Percentiles rank a stretch among this genome's conserved stretches.
These are phyloP conservation scores for Rana temporaria DNA, from an alignment of 2,113 vertebrate genomes.

Conservation along the genomic window DNA sequence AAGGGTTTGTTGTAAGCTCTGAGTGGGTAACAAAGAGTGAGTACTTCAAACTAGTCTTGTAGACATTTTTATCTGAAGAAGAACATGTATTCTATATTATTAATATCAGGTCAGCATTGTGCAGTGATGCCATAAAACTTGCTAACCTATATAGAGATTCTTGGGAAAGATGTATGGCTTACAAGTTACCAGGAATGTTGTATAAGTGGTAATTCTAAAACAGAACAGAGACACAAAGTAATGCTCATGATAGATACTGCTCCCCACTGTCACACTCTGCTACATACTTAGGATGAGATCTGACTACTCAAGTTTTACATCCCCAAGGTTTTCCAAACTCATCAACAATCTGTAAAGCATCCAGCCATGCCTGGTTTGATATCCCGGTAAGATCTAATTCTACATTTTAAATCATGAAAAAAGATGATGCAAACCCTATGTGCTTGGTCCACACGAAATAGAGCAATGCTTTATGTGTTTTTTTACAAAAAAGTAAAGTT, in stretches of 20 bases:
- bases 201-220: slow-evolving; percentile 17
- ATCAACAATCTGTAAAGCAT: slow-evolving; percentile 38
- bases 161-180: slow-evolving; percentile 18
- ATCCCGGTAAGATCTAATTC: slow-evolving; percentile 19
- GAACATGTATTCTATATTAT: slow-evolving; percentile 9
- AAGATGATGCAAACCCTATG: slow-evolving; percentile 19
- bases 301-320: slow-evolving; percentile 42
- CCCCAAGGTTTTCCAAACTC: slow-evolving; percentile 42
- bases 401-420: not conserved
- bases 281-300: slow-evolving; percentile 38
- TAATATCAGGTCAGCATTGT: slow-evolving; percentile 28
- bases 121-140: not conserved
- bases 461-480: not conserved
- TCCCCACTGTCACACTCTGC: slow-evolving; percentile 28
- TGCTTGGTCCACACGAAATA: not conserved
- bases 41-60: slow-evolving; percentile 10
- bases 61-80: slow-evolving; percentile 4
- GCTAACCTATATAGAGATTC: slow-evolving; percentile 8
- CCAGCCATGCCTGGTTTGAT: slow-evolving; percentile 27
- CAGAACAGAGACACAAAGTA: slow-evolving; percentile 25
- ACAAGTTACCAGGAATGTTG: slow-evolving; percentile 12
- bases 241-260: slow-evolving; percentile 28
- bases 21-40: slow-evolving; percentile 13
- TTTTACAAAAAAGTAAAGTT: not conserved
- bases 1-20: slow-evolving; percentile 33